Evolutionary conservation across 2,888 invertebrate genomes (phyloP).

Genomic region (Caenorhabditis wallacei): DNA sequence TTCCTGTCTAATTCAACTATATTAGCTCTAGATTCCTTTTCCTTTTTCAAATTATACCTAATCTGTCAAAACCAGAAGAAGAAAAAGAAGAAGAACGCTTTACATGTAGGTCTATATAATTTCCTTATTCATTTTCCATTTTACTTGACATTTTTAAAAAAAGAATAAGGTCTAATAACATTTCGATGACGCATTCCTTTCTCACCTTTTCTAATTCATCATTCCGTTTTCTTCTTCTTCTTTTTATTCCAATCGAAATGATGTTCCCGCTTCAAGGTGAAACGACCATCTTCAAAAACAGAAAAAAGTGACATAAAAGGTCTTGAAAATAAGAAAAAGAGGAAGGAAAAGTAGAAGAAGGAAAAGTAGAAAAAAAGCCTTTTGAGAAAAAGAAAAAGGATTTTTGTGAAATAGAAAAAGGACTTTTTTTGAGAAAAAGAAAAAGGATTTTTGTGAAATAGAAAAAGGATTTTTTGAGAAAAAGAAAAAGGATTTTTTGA

Average conservation of each 20-base stretch:
- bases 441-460: no score
- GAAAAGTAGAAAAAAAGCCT: no score
- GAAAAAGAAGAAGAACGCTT: background rate
- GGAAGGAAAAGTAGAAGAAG: background rate
- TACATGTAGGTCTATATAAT: background rate
- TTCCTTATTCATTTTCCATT: background rate
- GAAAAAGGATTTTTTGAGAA: no score
- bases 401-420: no score
- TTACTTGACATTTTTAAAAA: no score
- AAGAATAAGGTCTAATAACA: no score
- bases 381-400: background rate
- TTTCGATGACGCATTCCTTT: background rate
- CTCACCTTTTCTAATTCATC: background rate
- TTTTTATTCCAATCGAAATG: background rate
- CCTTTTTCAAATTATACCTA: background rate
- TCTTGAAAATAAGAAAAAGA: background rate
- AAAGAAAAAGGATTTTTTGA: no score
- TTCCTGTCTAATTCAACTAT: no score
- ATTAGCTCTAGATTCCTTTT: background rate
- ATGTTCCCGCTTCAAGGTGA: slow-evolving; percentile 31
- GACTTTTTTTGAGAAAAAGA: no score
- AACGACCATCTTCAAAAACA: background rate
- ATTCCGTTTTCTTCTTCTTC: background rate
- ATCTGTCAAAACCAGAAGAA: slow-evolving; percentile 23
- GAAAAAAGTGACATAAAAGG: slow-evolving; percentile 43